Conservation (phyloP, 2,888 invertebrate species). For the Oligia latruncula region DNA sequence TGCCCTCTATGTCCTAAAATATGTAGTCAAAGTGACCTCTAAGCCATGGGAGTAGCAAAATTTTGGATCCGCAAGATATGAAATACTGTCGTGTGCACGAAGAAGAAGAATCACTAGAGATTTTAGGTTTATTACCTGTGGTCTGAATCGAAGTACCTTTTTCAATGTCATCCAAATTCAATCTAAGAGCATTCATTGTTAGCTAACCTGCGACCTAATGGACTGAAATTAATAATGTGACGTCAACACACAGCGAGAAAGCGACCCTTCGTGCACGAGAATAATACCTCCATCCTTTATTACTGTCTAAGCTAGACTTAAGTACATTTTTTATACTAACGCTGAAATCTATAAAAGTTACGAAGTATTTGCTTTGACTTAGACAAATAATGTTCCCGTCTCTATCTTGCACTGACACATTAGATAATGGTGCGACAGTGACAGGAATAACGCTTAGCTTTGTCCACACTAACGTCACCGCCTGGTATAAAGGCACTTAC, state of each 20-base stretch:
- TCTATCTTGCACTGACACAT: neutral
- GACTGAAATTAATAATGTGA: conserved; percentile 35
- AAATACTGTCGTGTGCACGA: neutral
- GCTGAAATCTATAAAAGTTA: neutral
- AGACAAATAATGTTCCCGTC: neutral
- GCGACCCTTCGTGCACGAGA: neutral
- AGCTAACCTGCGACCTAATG: conserved; percentile 9
- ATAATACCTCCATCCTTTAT: conserved; percentile 5
- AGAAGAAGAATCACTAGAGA: neutral
- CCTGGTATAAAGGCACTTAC: neutral
- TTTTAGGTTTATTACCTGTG: neutral
- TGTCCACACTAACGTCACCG: no score
- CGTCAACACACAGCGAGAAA: conserved; percentile 10
- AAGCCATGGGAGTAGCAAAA: neutral
- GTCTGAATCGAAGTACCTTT: neutral
- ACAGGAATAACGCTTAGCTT: neutral
- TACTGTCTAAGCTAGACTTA: neutral
- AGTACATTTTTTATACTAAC: neutral
- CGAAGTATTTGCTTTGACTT: neutral
- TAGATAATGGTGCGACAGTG: neutral
- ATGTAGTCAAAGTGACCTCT: neutral
- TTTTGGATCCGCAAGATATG: neutral
- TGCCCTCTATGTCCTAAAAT: neutral
- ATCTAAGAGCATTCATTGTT: conserved; percentile 10
- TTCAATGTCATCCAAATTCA: conserved; percentile 20